Conservation (phyloP, 2,113 vertebrate genomes). For the Oryzias melastigma region DNA sequence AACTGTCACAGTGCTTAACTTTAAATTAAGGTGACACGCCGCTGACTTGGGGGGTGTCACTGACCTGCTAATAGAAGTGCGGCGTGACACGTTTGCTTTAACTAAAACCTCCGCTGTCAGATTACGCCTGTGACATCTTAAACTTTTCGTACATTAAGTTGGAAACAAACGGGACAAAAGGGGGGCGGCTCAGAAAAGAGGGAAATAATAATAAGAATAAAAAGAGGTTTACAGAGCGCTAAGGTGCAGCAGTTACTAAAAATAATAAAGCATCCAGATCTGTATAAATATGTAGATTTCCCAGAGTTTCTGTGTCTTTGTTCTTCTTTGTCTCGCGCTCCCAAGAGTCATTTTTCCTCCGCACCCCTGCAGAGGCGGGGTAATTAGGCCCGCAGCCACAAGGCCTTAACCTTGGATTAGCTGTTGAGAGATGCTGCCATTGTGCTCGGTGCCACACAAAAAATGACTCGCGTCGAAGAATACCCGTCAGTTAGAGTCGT, state of each 20-base stretch:
- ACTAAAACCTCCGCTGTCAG: conserved; percentile 77
- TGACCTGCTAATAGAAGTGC: conserved; percentile 79
- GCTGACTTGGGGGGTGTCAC: conserved; percentile 69
- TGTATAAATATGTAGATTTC: conserved; percentile 8
- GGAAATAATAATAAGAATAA: conserved; percentile 35
- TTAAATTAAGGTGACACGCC: conserved; percentile 77
- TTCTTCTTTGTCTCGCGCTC: conserved; percentile 2
- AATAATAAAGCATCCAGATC: background rate
- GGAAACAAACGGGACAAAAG: conserved; percentile 72
- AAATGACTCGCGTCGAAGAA: background rate
- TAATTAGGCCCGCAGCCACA: conserved; percentile 1
- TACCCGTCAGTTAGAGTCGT: background rate
- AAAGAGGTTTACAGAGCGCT: conserved; percentile 5
- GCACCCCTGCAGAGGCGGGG: conserved; percentile 12
- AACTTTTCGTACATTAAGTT: conserved; percentile 74
- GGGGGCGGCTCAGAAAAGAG: conserved; percentile 28
- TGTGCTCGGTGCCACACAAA: conserved; percentile 23
- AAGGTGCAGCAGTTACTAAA: background rate
- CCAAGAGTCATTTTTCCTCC: background rate
- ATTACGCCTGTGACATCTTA: conserved; percentile 72
- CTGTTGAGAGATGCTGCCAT: conserved; percentile 11
- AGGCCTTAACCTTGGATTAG: conserved; percentile 37
- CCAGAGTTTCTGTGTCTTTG: background rate
- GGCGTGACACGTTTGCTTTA: conserved; percentile 77
- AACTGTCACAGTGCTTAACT: conserved; percentile 77